phyloP scores from a whole-genome alignment of 35 echinoderm and acorn worm species.

The Lytechinus variegatus region DNA sequence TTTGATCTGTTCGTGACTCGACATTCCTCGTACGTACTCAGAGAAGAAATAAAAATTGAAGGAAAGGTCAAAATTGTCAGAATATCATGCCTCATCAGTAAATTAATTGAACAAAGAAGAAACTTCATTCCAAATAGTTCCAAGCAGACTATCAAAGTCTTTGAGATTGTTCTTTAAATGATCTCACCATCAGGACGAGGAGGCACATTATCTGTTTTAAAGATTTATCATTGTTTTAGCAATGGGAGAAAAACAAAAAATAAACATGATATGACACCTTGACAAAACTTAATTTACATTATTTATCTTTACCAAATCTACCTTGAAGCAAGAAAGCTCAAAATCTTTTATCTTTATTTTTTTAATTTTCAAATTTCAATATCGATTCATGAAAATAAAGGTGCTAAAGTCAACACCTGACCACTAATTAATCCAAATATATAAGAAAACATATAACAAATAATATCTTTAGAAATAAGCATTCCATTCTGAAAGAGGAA shows the following conservation, averaged over 20 bases:
- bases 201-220: background rate
- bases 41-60: slow-evolving; percentile 15
- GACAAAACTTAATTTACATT: background rate
- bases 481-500: too few relatives aligned
- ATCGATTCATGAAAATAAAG: too few relatives aligned
- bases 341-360: background rate
- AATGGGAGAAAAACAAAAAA: background rate
- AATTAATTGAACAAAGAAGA: background rate
- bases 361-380: too few relatives aligned
- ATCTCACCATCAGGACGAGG: background rate
- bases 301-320: background rate
- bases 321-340: background rate
- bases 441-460: too few relatives aligned
- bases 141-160: background rate
- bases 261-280: background rate
- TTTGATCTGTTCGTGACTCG: background rate
- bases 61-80: slow-evolving; percentile 23
- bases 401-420: too few relatives aligned
- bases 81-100: slow-evolving; percentile 38
- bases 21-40: background rate
- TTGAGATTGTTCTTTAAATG: background rate
- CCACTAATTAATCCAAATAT: too few relatives aligned
- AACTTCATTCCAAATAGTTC: slow-evolving; percentile 10
- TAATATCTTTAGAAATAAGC: too few relatives aligned
- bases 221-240: background rate